Base-by-base conservation (phyloP, 92 coral and sea anemone genomes). In the Zoanthus sansibaricus region DNA sequence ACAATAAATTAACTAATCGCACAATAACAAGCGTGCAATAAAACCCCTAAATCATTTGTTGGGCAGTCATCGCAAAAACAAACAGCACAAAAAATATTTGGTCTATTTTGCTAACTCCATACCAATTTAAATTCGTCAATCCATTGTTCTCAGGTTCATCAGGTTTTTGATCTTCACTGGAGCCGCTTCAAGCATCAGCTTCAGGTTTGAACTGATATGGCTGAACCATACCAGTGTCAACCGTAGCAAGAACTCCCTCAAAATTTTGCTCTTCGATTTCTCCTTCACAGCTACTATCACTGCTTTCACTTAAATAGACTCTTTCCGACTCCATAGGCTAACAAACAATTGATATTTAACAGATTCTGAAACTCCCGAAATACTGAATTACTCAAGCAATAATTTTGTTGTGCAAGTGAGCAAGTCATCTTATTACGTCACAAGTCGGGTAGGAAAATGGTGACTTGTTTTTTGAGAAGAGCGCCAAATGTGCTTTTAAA, bases 401-500 rank as follows among this genome's bases (percentile, higher is more conserved):
- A 67, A 56, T 66, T 31, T 66, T 66, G 71, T 66, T 66, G 71
- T 1, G 37, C 71, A 66, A 66, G 71, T 66, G 71, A 66, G 71
- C 71, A 66, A 66, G 71, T 66, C 31, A 66, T 66, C 71, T 66
- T 66, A 66, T 66, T 66, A 66, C 71, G 71, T 66, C 71, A 66
- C 71, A 66, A 66, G 4, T 33, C 71, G 71, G 4, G 30, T 66
- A 2, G 71, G 71, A 8, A 32, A 66, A 66, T 66, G 71, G 71
- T 18, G 31, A 66, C 71, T 66, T 1, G 71, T 66, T 16, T 66
- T 66, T n/a, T 56, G 62, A 10, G 17, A 56, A 14, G 62, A 56
- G 62, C 62, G 62, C 62, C 62, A 56, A 56, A 56, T 56, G 17
- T 56, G 62, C 62, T 56, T 56, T 9, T 56, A 56, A 56, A 56